Evolutionary conservation across 1,140 invertebrate species (phyloP), one percentile per base, ranked within the genome.

Genomic region (Oncopodura yosiiana): DNA sequence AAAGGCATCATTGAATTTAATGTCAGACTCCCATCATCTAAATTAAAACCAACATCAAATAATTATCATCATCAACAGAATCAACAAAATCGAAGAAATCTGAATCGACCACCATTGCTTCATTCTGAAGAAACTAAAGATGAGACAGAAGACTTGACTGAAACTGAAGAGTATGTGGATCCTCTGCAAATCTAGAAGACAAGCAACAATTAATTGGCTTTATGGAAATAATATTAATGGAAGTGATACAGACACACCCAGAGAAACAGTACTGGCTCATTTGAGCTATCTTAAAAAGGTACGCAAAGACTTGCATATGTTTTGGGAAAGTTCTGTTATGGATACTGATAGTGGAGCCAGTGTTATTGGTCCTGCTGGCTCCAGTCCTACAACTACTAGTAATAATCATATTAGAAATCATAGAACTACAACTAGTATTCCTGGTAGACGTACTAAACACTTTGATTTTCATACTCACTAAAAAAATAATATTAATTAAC

Each of bases 11-110:
- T 61, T 24, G 58, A 56, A 37, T 61, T 61, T 29, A 56, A 50
- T 21, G 44, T 72, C 56, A 67, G 67, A 46, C 26, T 61, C 12
- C 58, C 58, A 11, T 50, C 54, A n/a, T n/a, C n/a, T n/a, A 18
- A 49, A 19, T n/a, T 49, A 21, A 3, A 8, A 16, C 4, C n/a
- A 8, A 34, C 32, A 34, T 34, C 32, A 34, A n/a, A n/a, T 8
- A 34, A 34, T 9, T 9, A n/a, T 34, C 32, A n/a, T n/a, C 32
- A 34, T n/a, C n/a, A n/a, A n/a, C n/a, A n/a, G n/a, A n/a, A n/a
- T n/a, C n/a, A n/a, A n/a, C 6, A 43, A 52, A 1, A 19, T 23
- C 3, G 32, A 58, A 23, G 39, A 38, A 0, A 14, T 37, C 3
- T 52, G 27, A 9, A 23, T 36, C 2, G 49, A 45, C n/a, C n/a